Base-by-base conservation (phyloP, 2,113 vertebrate genomes). In the Sylvia atricapilla region DNA sequence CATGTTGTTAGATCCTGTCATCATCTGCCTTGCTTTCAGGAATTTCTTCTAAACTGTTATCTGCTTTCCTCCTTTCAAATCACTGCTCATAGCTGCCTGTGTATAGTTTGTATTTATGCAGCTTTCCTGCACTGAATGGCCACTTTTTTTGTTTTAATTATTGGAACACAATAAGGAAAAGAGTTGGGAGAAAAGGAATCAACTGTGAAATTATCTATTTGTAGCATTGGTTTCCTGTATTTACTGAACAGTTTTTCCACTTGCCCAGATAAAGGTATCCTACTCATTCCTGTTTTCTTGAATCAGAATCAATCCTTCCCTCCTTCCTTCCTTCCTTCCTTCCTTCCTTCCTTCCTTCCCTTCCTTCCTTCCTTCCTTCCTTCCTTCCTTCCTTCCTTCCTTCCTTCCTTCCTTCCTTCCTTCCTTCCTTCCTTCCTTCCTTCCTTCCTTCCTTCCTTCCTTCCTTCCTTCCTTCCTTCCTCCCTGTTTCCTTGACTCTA, bases 201-300 rank as follows among this genome's bases (percentile, higher is more conserved):
- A 70, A 5, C 24, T 94, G 19, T 70, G 47, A 93, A 77, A 90
- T 62, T 39, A 47, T 68, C 44, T 95, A 73, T 93, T 77, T 39
- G 90, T 72, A 74, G n/a, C 43, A 62, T 27, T 52, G 33, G 23
- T 79, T 87, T 90, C 15, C 56, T 74, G 17, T 19, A 67, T 92
- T 95, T 95, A 66, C 53, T 14, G 39, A 73, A 10, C 82, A 95
- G 50, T 55, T 96, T 94, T 96, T 63, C 60, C n/a, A 69, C 47
- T 87, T 59, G 50, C 63, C 81, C 43, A 70, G 30, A 80, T 77
- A 91, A 91, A 82, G 46, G 22, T 77, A 91, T 87, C 62, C 49
- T 89, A 85, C 64, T 70, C 30, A 47, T 69, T 77, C 18, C 28
- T 85, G 15, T 10, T 63, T 63, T 31, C 39, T 30, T 63, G 18